phyloP scores from a whole-genome alignment of 2,888 invertebrate species.

The Dione juno region DNA sequence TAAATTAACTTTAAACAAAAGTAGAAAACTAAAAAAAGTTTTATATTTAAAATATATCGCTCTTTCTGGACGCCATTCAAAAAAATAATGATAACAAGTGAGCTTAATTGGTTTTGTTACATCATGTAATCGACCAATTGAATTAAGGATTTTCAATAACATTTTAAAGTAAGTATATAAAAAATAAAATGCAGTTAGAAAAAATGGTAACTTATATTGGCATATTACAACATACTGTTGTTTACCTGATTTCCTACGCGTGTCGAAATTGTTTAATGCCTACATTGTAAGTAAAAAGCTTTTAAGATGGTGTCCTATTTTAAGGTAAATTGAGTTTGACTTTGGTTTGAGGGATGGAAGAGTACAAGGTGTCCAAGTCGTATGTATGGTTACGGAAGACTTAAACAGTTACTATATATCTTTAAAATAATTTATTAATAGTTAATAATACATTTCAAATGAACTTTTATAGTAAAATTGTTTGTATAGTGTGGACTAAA shows the following conservation, averaged over 20 bases:
- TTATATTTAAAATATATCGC: too few species aligned
- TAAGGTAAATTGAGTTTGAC: slow-evolving; percentile 44
- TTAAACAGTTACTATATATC: background rate
- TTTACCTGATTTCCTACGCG: slow-evolving; percentile 38
- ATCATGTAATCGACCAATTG: too few species aligned
- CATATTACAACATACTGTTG: slow-evolving; percentile 6
- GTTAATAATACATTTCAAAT: background rate
- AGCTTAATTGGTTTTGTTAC: too few species aligned
- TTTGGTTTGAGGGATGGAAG: slow-evolving; percentile 26
- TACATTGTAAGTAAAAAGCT: slow-evolving; percentile 43
- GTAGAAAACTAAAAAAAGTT: too few species aligned
- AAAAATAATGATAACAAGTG: too few species aligned
- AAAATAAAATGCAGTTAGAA: too few species aligned
- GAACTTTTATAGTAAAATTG: background rate
- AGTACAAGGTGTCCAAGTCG: slow-evolving; percentile 22
- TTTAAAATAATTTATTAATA: slow-evolving; percentile 1
- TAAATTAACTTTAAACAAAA: too few species aligned
- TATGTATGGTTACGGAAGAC: background rate
- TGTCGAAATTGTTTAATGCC: slow-evolving; percentile 40
- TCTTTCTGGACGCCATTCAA: too few species aligned
- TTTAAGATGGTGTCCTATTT: slow-evolving; percentile 47
- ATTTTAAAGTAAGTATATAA: background rate
- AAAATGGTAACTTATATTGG: background rate
- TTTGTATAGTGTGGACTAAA: background rate
- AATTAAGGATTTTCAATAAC: background rate